These are phyloP conservation scores for Clepsis dumicolana DNA, from an alignment of 2,888 invertebrate species.

Conservation along the genomic window DNA sequence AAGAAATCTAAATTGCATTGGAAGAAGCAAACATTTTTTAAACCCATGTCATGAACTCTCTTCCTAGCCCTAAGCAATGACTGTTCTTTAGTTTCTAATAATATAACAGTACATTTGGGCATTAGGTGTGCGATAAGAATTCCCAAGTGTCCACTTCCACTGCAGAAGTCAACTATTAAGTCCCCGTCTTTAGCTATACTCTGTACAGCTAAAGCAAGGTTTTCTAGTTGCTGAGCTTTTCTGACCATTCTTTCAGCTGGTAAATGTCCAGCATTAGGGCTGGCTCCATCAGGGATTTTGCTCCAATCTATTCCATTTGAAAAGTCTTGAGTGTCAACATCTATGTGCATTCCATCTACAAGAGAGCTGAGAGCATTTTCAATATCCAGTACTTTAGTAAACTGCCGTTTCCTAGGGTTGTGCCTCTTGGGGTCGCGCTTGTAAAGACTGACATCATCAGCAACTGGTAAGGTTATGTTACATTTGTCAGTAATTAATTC, in stretches of 20 bases:
- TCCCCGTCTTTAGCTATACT: slow-evolving; percentile 89
- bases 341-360: slow-evolving; percentile 74
- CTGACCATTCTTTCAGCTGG: slow-evolving; percentile 90
- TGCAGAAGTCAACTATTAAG: slow-evolving; percentile 96
- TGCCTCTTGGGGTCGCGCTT: slow-evolving; percentile 92
- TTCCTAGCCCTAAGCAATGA: slow-evolving; percentile 91
- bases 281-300: slow-evolving; percentile 89
- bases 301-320: slow-evolving; percentile 87
- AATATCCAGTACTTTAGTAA: slow-evolving; percentile 92
- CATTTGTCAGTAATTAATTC: slow-evolving; percentile 46
- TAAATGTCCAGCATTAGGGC: slow-evolving; percentile 92
- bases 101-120: slow-evolving; percentile 91
- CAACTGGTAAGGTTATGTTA: slow-evolving; percentile 71
- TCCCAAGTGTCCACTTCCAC: slow-evolving; percentile 97
- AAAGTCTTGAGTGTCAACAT: slow-evolving; percentile 63
- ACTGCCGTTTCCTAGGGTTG: slow-evolving; percentile 90
- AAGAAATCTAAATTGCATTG: slow-evolving; percentile 98
- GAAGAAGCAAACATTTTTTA: slow-evolving; percentile 92
- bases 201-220: slow-evolving; percentile 91
- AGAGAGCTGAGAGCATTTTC: slow-evolving; percentile 85
- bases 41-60: slow-evolving; percentile 88
- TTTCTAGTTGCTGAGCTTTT: slow-evolving; percentile 95
- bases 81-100: slow-evolving; percentile 97
- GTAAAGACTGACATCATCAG: slow-evolving; percentile 89
- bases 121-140: slow-evolving; percentile 93